Evolutionary conservation across 2,888 invertebrate genomes (phyloP), one percentile per base, ranked within the genome.

Genomic region (Temnothorax unifasciatus): DNA sequence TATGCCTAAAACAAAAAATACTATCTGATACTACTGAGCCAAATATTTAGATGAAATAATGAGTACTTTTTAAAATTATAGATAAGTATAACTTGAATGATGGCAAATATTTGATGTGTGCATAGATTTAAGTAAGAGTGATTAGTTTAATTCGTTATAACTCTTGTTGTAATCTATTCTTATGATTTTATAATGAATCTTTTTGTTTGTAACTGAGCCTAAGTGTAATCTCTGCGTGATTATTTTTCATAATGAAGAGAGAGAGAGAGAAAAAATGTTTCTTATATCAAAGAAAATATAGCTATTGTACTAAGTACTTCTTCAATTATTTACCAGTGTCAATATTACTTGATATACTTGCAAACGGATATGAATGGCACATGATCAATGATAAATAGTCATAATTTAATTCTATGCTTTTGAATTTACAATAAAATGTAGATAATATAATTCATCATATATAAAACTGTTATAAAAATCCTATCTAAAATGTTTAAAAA

Each of bases 21-120:
- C 3, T 61, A 29, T 11, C 15, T 63, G 74, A 61, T 15, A 47
- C 1, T 54, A 54, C 3, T 54, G 9, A 75, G 4, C 25, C 9
- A 75, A 59, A 47, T 63, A 50, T 21, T 15, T 75, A n/a, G 18
- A 61, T 57, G 1, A 61, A 61, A 75, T 74, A 57, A 41, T 25
- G 2, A 1, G 15, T 34, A 44, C 41, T 57, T 41, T 34, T 34
- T 25, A 38, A 52, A 73, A 15, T 64, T 41, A 5, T 21, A 54
- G 15, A 57, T 54, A 69, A n/a, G 41, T 21, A 41, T 41, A 25
- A 25, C 8, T 66, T 34, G 5, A 34, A 29, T 9, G 9, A 18
- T 18, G 9, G 9, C 15, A 21, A 34, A 50, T 41, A 18, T 73
- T 25, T 73, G 3, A 41, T 18, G n/a, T 29, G 18, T 9, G 29